These are phyloP conservation scores for Falco peregrinus DNA, from an alignment of 2,797 vertebrate genomes.

Conservation along the genomic window DNA sequence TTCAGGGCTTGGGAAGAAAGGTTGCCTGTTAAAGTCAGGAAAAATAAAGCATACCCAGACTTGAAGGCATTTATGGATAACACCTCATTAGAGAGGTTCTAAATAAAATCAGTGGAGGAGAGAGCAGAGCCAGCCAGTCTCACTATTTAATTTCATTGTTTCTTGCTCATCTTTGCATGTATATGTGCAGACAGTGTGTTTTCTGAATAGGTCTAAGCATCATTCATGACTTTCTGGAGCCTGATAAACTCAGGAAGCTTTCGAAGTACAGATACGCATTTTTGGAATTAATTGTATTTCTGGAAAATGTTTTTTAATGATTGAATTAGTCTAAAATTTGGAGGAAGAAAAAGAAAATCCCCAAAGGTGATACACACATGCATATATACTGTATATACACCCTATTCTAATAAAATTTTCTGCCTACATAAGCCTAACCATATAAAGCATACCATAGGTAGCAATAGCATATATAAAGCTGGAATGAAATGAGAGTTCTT, in stretches of 20 bases:
- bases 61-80: background rate
- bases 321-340: background rate
- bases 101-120: background rate
- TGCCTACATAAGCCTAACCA: background rate
- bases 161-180: background rate
- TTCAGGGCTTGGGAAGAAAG: background rate
- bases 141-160: background rate
- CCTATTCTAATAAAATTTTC: background rate
- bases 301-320: background rate
- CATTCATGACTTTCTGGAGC: background rate
- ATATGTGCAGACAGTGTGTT: background rate
- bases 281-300: background rate
- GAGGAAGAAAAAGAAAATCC: background rate
- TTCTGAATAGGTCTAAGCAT: background rate
- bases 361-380: accelerated
- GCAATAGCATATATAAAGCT: background rate
- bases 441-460: background rate
- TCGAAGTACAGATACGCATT: background rate
- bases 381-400: too few relatives aligned
- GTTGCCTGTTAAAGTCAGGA: background rate
- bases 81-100: background rate
- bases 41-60: background rate
- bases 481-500: background rate
- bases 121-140: background rate
- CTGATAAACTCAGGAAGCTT: background rate